A percentile compares a stretch with the other conserved stretches of the same genome.
Evolutionary conservation across 2,888 invertebrate species (phyloP).

Genomic region (Rapana venosa): DNA sequence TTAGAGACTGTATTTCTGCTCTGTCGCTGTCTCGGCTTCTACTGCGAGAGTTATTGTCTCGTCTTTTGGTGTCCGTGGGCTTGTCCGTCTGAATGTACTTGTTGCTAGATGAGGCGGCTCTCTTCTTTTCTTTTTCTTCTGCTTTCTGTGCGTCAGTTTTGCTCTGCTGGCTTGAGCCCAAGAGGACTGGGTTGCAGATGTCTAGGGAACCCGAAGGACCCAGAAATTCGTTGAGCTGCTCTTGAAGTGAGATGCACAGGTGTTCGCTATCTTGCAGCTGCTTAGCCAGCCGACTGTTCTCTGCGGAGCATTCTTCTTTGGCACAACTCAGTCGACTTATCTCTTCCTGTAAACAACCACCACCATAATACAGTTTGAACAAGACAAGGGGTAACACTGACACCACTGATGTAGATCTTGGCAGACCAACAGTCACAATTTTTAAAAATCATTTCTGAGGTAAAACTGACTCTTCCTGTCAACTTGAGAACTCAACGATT

Average conservation of each 20-base stretch:
- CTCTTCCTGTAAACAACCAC: constrained; percentile 47
- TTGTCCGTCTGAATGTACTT: constrained; percentile 34
- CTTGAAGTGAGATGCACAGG: constrained; percentile 46
- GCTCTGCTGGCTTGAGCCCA: neutral
- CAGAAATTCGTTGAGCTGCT: constrained; percentile 49
- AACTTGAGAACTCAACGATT: no score
- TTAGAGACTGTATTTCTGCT: constrained; percentile 44
- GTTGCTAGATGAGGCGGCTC: neutral
- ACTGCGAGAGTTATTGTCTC: constrained; percentile 2
- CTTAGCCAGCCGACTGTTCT: constrained; percentile 48
- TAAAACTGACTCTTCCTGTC: no score
- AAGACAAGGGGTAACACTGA: no score
- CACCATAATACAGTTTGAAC: constrained; percentile 10
- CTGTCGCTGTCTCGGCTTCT: constrained; percentile 20
- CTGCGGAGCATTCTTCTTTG: constrained; percentile 51
- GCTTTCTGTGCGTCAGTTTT: constrained; percentile 30
- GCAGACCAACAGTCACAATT: neutral
- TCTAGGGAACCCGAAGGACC: neutral
- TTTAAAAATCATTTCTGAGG: no score
- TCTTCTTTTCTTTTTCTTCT: constrained; percentile 11
- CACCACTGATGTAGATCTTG: neutral
- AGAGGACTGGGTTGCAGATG: neutral
- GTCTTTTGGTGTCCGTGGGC: neutral
- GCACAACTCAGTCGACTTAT: constrained; percentile 41
- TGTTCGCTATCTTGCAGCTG: constrained; percentile 51